Percentiles rank a stretch among this genome's conserved stretches.
Evolutionary conservation across 2,888 invertebrate genomes (phyloP).

Genomic region (Heliconius erato): DNA sequence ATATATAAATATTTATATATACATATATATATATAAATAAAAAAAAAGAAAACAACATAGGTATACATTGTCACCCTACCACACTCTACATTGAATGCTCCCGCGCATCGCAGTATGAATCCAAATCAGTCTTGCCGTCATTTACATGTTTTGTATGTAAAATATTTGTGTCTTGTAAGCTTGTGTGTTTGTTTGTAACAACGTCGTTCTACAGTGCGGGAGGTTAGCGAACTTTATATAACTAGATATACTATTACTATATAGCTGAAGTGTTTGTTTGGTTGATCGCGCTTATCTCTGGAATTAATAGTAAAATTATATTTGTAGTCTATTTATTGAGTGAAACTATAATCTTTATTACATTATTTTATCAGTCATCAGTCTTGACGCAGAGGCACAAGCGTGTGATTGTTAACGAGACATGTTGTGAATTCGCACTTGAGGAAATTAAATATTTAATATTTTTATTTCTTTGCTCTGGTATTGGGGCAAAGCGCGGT

Average conservation of each 20-base stretch:
- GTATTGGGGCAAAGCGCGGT: no score
- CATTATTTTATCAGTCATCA: no score
- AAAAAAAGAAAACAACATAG: not conserved
- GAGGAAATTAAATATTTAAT: no score
- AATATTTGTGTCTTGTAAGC: constrained; percentile 65
- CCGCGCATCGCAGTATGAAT: constrained; percentile 67
- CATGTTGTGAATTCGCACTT: no score
- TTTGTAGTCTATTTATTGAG: no score
- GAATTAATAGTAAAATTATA: no score
- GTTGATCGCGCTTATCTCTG: no score
- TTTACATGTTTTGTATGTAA: constrained; percentile 80
- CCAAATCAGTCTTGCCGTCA: constrained; percentile 82
- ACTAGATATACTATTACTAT: not conserved
- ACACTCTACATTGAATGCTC: constrained; percentile 78
- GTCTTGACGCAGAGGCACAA: no score
- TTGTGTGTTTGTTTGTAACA: constrained; percentile 70
- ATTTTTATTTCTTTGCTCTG: no score
- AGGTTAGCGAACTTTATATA: not conserved
- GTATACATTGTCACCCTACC: constrained; percentile 61
- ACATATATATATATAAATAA: constrained; percentile 15
- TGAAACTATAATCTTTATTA: no score
- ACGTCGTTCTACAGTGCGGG: constrained; percentile 53
- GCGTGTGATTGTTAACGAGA: no score
- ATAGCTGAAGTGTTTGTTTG: no score
- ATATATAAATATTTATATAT: constrained; percentile 17